A percentile compares a stretch with the other conserved stretches of the same genome.
Conservation (phyloP, 64 coral and sea anemone species). For the Montipora capricornis region DNA sequence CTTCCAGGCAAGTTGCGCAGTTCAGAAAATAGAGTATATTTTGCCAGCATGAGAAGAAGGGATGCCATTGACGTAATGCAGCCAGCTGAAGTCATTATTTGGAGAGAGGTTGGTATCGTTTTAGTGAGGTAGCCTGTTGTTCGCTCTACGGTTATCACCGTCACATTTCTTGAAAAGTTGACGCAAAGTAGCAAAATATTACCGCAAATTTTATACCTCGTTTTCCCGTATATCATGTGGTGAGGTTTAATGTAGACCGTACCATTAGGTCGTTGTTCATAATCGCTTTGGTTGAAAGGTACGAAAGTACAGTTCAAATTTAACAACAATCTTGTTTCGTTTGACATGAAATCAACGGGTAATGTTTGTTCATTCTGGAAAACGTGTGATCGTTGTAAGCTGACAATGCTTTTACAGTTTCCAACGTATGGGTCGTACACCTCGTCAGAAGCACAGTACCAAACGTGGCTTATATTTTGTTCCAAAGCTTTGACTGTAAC, state of each 20-base stretch:
- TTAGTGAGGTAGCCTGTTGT: not conserved
- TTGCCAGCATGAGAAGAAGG: too few species aligned
- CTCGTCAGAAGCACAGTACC: not conserved
- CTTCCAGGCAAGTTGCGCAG: too few species aligned
- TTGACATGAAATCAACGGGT: not conserved
- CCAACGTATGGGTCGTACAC: too few species aligned
- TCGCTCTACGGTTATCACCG: not conserved
- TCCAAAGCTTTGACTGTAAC: not conserved
- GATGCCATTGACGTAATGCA: too few species aligned
- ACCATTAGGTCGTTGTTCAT: not conserved
- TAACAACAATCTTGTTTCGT: not conserved
- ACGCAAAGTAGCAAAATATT: not conserved
- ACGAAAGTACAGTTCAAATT: not conserved
- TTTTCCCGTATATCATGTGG: not conserved
- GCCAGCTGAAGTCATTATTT: too few species aligned
- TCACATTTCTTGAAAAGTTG: constrained; percentile 8
- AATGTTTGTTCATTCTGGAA: not conserved
- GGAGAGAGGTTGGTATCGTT: not conserved
- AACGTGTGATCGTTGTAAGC: too few species aligned
- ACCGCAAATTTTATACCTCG: not conserved
- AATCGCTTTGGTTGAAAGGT: constrained; percentile 10
- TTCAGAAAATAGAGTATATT: too few species aligned
- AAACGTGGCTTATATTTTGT: not conserved
- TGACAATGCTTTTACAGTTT: too few species aligned
- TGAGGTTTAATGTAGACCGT: constrained; percentile 6